Percentiles rank a stretch among this genome's conserved stretches.
Evolutionary conservation across 37 sponge, comb jelly and placozoan species (phyloP).

Genomic region (Ephydatia muelleri): DNA sequence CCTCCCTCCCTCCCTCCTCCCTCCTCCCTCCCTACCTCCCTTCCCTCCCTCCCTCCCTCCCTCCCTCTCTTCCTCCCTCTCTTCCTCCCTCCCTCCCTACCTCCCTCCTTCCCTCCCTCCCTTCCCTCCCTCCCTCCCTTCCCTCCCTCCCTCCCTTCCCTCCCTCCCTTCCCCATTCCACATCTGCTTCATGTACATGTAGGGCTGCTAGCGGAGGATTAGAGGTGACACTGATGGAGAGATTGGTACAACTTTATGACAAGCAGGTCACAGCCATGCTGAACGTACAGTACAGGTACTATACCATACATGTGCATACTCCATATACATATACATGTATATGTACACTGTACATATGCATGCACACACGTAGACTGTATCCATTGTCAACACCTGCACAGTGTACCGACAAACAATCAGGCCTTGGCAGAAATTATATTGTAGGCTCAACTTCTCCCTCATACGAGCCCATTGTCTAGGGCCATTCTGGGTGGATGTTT

Average conservation of each 20-base stretch:
- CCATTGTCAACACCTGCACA: too few relatives aligned
- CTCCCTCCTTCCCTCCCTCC: neutral
- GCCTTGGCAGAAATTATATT: too few relatives aligned
- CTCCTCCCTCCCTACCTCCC: neutral
- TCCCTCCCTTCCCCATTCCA: neutral
- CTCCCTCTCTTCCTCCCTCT: neutral
- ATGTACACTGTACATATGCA: too few relatives aligned
- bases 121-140: neutral
- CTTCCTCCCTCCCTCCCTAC: neutral
- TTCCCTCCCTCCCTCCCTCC: neutral
- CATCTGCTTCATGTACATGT: neutral
- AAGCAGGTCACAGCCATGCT: slow-evolving; percentile 41
- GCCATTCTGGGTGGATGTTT: too few relatives aligned
- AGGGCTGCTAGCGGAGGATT: slow-evolving; percentile 85
- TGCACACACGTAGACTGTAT: too few relatives aligned
- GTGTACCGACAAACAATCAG: too few relatives aligned
- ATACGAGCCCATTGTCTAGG: too few relatives aligned
- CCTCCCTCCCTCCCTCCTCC: too few relatives aligned
- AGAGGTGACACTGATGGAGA: slow-evolving; percentile 81
- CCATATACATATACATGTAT: neutral
- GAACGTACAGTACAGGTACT: slow-evolving; percentile 74
- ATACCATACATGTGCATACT: neutral
- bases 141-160: neutral
- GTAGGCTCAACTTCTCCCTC: too few relatives aligned
- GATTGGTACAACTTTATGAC: slow-evolving; percentile 53